Evolutionary conservation across 2,797 vertebrate genomes (phyloP).

Genomic region (Galaxias olidus): DNA sequence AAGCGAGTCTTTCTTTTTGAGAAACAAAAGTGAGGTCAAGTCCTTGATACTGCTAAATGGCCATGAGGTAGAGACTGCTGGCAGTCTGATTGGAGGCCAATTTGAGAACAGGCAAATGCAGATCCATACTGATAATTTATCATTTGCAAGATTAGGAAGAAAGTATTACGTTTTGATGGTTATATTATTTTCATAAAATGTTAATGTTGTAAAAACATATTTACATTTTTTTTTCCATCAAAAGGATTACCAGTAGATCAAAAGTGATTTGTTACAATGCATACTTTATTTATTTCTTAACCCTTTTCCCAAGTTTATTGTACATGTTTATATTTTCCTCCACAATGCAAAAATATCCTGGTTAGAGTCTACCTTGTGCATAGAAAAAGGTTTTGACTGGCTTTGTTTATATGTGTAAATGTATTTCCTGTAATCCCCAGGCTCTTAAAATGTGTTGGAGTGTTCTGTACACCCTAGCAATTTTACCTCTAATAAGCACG

Average conservation of each 20-base stretch:
- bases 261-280: conserved; percentile 1
- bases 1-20: too few relatives aligned
- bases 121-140: too few relatives aligned
- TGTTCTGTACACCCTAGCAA: neutral
- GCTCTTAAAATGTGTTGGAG: conserved; percentile 15
- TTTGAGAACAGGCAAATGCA: too few relatives aligned
- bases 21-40: too few relatives aligned
- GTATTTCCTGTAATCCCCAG: conserved; percentile 52
- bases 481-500: conserved; percentile 40
- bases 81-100: too few relatives aligned
- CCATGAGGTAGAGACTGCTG: too few relatives aligned
- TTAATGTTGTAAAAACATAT: neutral
- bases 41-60: too few relatives aligned
- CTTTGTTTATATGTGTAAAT: conserved; percentile 60
- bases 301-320: conserved; percentile 3
- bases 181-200: neutral
- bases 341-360: conserved; percentile 39
- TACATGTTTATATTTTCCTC: conserved; percentile 32
- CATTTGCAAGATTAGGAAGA: too few relatives aligned
- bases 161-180: too few relatives aligned
- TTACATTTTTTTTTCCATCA: neutral
- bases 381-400: conserved; percentile 20
- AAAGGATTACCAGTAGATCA: conserved; percentile 1
- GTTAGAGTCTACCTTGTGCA: conserved; percentile 21
- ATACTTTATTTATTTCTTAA: conserved; percentile 16